Evolutionary conservation across 2,888 invertebrate genomes (phyloP).

Genomic region (Ischnura elegans): DNA sequence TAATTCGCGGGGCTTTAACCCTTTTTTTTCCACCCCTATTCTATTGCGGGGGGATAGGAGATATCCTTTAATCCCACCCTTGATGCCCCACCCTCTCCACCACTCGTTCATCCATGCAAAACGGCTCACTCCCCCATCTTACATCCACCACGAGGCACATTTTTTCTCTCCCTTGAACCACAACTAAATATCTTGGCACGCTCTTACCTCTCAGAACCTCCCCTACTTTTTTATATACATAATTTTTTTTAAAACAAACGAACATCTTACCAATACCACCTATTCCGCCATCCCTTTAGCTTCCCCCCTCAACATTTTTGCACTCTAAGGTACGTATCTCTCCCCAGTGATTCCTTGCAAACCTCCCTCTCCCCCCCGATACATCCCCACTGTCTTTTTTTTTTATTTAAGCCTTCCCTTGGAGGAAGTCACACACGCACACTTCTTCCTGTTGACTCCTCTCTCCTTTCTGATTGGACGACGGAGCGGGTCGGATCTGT

Average conservation of each 20-base stretch:
- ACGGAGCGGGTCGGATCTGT: background rate
- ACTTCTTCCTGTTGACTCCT: too few species aligned
- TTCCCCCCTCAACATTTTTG: background rate
- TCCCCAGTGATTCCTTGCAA: background rate
- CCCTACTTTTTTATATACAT: too few species aligned
- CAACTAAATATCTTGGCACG: background rate
- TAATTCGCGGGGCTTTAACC: constrained; percentile 9
- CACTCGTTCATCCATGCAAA: background rate
- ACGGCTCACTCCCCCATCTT: background rate
- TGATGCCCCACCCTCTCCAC: background rate
- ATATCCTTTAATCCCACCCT: background rate
- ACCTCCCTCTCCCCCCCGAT: background rate
- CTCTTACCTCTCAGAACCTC: too few species aligned
- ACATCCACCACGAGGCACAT: background rate
- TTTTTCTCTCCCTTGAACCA: background rate
- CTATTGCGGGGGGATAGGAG: background rate
- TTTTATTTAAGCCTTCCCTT: background rate
- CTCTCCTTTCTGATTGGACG: constrained; percentile 47
- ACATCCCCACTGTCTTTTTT: background rate
- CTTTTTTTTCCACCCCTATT: background rate
- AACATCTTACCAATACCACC: background rate
- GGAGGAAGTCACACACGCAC: background rate
- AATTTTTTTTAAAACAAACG: background rate
- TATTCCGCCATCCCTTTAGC: background rate
- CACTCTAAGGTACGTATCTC: background rate